phyloP scores from a whole-genome alignment of 2,113 vertebrate species.

The Centropus bengalensis region DNA sequence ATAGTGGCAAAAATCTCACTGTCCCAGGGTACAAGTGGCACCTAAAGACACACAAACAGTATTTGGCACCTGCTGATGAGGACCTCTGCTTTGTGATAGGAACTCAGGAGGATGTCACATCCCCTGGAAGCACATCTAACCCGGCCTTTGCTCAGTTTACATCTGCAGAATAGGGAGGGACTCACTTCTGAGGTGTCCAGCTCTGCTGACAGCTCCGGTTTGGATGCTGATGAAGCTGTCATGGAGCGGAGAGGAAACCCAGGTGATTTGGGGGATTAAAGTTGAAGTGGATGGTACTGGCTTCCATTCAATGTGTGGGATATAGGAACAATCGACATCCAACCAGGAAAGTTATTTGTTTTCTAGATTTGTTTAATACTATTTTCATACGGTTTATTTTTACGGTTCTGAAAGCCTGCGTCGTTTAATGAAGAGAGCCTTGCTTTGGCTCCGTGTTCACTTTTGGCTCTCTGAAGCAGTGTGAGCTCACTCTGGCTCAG shows the following conservation, averaged over 20 bases:
- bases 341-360: background rate
- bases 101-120: background rate
- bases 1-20: background rate
- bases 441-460: background rate
- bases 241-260: background rate
- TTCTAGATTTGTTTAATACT: too few relatives aligned
- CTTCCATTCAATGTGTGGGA: background rate
- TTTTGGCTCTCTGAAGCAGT: background rate
- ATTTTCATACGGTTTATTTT: background rate
- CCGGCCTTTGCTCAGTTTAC: background rate
- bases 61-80: accelerated
- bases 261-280: background rate
- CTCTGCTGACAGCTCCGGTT: background rate
- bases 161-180: background rate
- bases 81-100: background rate
- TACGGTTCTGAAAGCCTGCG: background rate
- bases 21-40: background rate
- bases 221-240: background rate
- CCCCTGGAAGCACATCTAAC: background rate
- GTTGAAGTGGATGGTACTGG: background rate
- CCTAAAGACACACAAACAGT: background rate
- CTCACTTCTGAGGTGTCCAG: background rate
- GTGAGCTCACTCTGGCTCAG: background rate
- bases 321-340: background rate
- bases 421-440: background rate